Evolutionary conservation across 2,888 invertebrate species (phyloP).

Genomic region (Abrostola triplasia): DNA sequence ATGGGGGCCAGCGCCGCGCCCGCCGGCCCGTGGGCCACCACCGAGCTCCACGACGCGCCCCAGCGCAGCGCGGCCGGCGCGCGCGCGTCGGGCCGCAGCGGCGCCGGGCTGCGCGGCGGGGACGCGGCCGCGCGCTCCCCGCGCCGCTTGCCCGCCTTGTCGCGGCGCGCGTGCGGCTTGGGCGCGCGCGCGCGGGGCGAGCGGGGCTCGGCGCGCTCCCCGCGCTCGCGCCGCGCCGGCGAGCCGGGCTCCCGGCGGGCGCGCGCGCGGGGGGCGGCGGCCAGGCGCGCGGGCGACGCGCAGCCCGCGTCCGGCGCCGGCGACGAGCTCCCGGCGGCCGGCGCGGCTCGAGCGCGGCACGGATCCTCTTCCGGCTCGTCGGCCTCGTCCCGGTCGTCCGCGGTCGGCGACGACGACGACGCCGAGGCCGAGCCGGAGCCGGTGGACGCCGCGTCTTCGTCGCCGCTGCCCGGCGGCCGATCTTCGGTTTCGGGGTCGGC

Average conservation of each 20-base stretch:
- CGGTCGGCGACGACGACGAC: conserved; percentile 60
- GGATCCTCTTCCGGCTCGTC: conserved; percentile 28
- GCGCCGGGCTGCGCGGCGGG: conserved; percentile 42
- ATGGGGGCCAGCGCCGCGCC: conserved; percentile 71
- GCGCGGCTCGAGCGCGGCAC: conserved; percentile 23
- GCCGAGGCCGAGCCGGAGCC: conserved; percentile 64
- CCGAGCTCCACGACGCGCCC: conserved; percentile 78
- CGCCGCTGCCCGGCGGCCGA: conserved; percentile 55
- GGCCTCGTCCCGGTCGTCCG: conserved; percentile 44
- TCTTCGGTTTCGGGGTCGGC: conserved; percentile 60
- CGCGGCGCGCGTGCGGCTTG: conserved; percentile 40
- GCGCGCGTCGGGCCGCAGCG: conserved; percentile 48
- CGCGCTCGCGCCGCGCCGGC: conserved; percentile 55
- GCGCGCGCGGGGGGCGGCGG: conserved; percentile 62
- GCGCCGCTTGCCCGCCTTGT: conserved; percentile 41
- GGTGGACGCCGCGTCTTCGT: conserved; percentile 63
- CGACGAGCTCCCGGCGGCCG: conserved; percentile 17
- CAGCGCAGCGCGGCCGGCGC: conserved; percentile 66
- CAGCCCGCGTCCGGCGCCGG: conserved; percentile 30
- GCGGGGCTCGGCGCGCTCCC: conserved; percentile 53
- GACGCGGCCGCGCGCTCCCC: conserved; percentile 42
- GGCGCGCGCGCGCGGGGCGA: conserved; percentile 51
- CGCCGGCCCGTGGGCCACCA: conserved; percentile 69
- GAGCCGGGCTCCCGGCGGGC: conserved; percentile 38
- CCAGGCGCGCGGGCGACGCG: conserved; percentile 45